These are phyloP conservation scores for Melanerpes aurifrons DNA, from an alignment of 2,113 vertebrate species.

Conservation along the genomic window DNA sequence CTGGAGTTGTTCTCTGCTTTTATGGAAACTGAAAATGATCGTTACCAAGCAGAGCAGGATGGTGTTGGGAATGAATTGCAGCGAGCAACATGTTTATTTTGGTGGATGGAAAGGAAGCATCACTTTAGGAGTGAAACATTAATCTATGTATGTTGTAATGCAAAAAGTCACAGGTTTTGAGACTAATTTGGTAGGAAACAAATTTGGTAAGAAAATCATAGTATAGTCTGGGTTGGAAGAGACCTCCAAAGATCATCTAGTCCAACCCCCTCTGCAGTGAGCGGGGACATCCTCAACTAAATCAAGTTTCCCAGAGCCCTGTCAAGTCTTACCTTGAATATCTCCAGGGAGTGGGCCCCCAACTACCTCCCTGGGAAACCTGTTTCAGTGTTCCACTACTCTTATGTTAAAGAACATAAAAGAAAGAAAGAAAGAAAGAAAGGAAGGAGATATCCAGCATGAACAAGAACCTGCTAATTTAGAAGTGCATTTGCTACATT, in stretches of 20 bases:
- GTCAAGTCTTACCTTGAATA: too few relatives aligned
- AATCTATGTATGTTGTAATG: background rate
- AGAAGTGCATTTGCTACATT: background rate
- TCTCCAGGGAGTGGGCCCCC: too few relatives aligned
- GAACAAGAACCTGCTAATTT: background rate
- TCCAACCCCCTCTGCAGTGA: too few relatives aligned
- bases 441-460: background rate
- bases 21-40: background rate
- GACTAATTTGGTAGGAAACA: background rate
- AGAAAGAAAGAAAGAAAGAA: too few relatives aligned
- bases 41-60: background rate
- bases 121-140: background rate
- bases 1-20: background rate
- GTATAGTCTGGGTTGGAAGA: too few relatives aligned
- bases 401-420: too few relatives aligned
- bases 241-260: too few relatives aligned
- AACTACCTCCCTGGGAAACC: too few relatives aligned
- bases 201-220: background rate
- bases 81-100: background rate
- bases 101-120: background rate
- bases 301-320: too few relatives aligned
- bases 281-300: too few relatives aligned
- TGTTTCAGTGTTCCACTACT: too few relatives aligned
- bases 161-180: background rate
- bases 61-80: background rate